Conservation (phyloP, 2,113 vertebrate genomes). For the Hiodon tergisus region DNA sequence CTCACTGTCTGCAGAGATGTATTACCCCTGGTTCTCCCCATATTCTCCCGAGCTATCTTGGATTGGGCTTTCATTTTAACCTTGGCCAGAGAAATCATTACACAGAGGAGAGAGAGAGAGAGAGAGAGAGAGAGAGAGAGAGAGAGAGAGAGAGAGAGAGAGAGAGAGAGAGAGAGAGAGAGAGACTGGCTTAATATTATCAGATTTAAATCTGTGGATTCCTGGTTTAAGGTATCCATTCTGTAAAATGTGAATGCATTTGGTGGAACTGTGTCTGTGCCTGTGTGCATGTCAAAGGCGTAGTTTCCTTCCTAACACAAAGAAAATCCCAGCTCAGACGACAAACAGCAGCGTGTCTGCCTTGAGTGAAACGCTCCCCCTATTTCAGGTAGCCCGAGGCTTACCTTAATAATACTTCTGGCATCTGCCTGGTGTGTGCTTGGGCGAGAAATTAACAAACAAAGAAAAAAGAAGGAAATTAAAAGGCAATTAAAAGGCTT, state of each 20-base stretch:
- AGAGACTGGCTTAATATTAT: neutral
- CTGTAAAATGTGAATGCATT: too few relatives aligned
- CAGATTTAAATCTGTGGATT: too few relatives aligned
- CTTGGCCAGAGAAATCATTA: neutral
- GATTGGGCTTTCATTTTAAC: neutral
- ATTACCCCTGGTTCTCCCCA: neutral
- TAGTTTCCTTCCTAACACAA: too few relatives aligned
- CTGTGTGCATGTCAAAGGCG: too few relatives aligned
- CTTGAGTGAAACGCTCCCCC: constrained; percentile 1
- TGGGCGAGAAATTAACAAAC: too few relatives aligned
- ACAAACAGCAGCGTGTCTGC: too few relatives aligned
- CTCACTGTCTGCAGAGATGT: neutral
- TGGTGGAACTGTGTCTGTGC: too few relatives aligned
- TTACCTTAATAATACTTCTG: neutral
- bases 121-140: neutral
- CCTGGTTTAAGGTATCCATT: too few relatives aligned
- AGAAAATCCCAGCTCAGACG: too few relatives aligned
- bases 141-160: constrained; percentile 15
- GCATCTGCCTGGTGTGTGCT: neutral
- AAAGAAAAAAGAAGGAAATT: too few relatives aligned
- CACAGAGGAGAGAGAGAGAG: neutral
- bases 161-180: neutral
- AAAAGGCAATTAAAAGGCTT: too few relatives aligned
- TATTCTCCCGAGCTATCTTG: constrained; percentile 1
- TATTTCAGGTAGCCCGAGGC: neutral